phyloP scores from a whole-genome alignment of 2,113 vertebrate genomes.

The human region DNA sequence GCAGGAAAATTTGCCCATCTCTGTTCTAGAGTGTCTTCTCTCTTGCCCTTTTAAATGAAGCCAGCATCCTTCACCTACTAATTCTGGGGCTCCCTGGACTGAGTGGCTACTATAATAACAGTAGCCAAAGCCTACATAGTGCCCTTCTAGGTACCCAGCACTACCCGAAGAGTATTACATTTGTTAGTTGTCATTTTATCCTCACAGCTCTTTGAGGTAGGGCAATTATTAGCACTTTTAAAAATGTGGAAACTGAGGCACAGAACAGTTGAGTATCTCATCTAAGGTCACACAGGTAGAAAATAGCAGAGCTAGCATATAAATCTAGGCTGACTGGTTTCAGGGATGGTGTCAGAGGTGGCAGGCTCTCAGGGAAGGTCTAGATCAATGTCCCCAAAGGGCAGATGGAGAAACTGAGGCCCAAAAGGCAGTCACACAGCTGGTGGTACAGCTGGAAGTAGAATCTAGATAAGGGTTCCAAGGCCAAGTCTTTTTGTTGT shows the following conservation, averaged over 20 bases:
- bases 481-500: not conserved
- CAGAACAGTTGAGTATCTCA: not conserved
- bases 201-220: not conserved
- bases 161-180: not conserved
- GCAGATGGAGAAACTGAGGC: not conserved
- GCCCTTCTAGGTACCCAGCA: not conserved
- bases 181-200: not conserved
- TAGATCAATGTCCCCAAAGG: not conserved
- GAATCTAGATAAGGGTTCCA: not conserved
- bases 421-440: not conserved
- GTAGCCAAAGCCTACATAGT: not conserved
- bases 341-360: not conserved
- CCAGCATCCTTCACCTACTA: not conserved
- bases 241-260: not conserved
- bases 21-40: not conserved
- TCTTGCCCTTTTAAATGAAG: not conserved
- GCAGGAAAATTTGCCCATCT: not conserved
- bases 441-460: not conserved
- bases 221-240: not conserved
- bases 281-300: not conserved
- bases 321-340: not conserved
- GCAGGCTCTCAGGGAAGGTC: not conserved
- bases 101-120: not conserved
- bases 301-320: not conserved
- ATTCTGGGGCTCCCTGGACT: not conserved